Evolutionary conservation across 2,797 vertebrate species (phyloP).

Genomic region (Syngnathus acus): DNA sequence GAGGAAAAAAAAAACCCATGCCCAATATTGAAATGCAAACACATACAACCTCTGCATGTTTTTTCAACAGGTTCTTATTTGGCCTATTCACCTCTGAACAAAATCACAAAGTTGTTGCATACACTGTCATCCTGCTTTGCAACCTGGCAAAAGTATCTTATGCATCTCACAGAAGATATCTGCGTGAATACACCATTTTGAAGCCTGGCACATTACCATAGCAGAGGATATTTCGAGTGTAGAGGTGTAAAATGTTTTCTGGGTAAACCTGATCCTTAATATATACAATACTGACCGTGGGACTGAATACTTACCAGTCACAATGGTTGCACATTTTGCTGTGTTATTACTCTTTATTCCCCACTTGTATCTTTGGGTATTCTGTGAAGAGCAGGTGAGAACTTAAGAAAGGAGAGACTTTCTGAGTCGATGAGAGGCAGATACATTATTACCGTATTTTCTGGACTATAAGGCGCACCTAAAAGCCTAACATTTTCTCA

Average conservation of each 20-base stretch:
- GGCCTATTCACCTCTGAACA: no score
- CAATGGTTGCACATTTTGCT: constrained; percentile 2
- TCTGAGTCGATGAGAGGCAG: no score
- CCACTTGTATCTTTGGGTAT: no score
- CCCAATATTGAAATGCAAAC: background rate
- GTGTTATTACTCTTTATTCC: background rate
- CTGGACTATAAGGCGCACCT: no score
- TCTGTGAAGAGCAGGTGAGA: no score
- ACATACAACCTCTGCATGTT: no score
- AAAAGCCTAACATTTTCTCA: no score
- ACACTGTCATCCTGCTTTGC: background rate
- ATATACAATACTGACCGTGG: constrained; percentile 14
- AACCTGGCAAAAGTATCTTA: background rate
- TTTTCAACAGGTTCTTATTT: no score
- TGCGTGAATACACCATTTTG: constrained; percentile 22
- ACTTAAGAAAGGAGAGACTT: no score
- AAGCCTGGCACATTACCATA: constrained; percentile 4
- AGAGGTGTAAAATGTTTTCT: constrained; percentile 27
- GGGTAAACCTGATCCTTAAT: constrained; percentile 18
- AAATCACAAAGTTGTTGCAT: no score
- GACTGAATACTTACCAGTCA: constrained; percentile 19
- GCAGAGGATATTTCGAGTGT: constrained; percentile 9
- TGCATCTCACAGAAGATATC: constrained; percentile 23
- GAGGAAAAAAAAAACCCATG: no score
- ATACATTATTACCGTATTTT: no score